These are phyloP conservation scores for Loriculus beryllinus DNA, from an alignment of 2,797 vertebrate species.

Conservation along the genomic window DNA sequence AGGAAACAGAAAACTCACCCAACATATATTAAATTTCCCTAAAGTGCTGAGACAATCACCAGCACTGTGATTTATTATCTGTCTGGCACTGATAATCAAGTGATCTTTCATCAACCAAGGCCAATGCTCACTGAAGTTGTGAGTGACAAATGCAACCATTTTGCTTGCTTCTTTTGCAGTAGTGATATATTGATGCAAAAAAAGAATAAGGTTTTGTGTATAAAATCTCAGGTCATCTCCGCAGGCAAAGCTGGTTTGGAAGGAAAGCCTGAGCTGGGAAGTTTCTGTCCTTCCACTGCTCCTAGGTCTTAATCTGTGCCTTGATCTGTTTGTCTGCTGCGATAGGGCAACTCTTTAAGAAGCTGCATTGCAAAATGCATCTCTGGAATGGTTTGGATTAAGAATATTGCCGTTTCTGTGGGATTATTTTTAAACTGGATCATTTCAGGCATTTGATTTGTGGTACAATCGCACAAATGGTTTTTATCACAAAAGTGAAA, in stretches of 20 bases:
- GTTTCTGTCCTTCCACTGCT: neutral
- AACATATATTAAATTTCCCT: neutral
- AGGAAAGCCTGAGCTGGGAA: neutral
- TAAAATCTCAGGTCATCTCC: neutral
- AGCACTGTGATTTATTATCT: neutral
- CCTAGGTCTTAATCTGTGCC: fast-evolving
- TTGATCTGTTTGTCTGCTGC: neutral
- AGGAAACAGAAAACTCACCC: neutral
- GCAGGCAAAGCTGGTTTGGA: neutral
- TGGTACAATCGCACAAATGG: neutral
- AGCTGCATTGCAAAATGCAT: neutral
- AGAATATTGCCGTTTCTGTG: neutral
- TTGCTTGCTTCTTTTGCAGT: neutral
- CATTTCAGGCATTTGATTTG: neutral
- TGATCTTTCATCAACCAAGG: neutral
- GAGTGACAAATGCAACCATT: neutral
- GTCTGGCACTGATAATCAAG: neutral
- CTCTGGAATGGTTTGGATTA: neutral
- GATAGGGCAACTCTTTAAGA: neutral
- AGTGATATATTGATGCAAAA: neutral
- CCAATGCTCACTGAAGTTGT: neutral
- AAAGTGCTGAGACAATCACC: neutral
- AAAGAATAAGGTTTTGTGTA: neutral
- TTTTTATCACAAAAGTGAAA: neutral
- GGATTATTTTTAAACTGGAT: neutral